Base-by-base conservation (phyloP, 1,140 invertebrate species). In the Drosophila lacteicornis region DNA sequence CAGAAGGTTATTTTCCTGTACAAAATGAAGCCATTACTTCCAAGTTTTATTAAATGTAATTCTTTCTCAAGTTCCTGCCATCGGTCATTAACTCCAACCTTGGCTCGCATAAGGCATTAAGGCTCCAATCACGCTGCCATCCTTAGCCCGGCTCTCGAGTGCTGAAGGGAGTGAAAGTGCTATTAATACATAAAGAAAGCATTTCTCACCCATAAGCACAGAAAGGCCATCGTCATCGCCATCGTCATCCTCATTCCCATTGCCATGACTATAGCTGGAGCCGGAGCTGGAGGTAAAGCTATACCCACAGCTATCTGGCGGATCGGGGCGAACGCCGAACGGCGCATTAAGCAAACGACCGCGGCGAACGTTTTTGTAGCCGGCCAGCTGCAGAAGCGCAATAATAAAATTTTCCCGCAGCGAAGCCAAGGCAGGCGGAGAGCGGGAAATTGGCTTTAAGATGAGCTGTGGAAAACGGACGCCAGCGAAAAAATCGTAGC, bases 131-230 rank as follows among this genome's bases (percentile, higher is more conserved):
- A 56, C 79, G 59, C 19, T 76, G 59, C 55, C 61, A 70, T 65
- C 78, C 61, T 80, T 66, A 49, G 49, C 56, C 25, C 46, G 65
- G 56, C 66, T 51, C 60, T 75, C 73, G 84, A 88, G 84, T 84
- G 73, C 80, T 71, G 55, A 88, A 87, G 84, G 84, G 84, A 87
- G 84, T 80, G 75, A 82, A 82, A 83, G 77, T 80, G 66, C 83
- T 88, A 87, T 88, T 88, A 87, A 87, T 87, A 87, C 80, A 88
- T 87, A 87, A 87, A 87, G 84, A 87, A 87, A 84, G 84, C 84
- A 87, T 87, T 87, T 88, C 84, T 80, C 84, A 78, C 77, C 83
- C 84, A 87, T 87, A 87, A 87, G 80, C 84, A 77, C 80, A 80
- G 87, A 87, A 79, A 88, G 84, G 84, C 84, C 84, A 87, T 83